A percentile compares a stretch with the other conserved stretches of the same genome.
phyloP scores from a whole-genome alignment of 2,797 vertebrate species.

The Momotus momota region DNA sequence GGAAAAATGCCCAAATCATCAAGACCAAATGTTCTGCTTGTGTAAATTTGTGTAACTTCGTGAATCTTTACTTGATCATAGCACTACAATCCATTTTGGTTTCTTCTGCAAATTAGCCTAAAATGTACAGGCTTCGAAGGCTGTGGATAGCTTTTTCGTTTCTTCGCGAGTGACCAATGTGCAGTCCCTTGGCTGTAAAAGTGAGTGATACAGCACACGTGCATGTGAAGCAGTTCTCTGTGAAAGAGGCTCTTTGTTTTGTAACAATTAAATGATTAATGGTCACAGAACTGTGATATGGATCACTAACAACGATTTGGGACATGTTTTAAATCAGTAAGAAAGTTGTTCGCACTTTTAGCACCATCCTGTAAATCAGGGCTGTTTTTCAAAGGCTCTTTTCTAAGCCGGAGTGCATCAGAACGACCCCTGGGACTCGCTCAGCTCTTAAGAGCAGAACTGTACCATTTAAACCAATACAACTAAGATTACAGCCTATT shows the following conservation, averaged over 20 bases:
- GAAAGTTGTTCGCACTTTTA: conserved; percentile 1
- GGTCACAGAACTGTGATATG: neutral
- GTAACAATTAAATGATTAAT: neutral
- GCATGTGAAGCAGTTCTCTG: neutral
- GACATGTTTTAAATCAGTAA: neutral
- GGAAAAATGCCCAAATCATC: neutral
- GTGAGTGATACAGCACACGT: neutral
- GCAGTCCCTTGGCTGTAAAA: neutral
- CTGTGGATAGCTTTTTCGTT: neutral
- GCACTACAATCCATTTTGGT: neutral
- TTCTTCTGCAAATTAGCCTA: neutral
- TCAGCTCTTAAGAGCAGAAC: neutral
- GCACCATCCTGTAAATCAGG: neutral
- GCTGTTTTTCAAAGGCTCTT: neutral
- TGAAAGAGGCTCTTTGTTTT: neutral
- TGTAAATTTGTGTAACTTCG: neutral
- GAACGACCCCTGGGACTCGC: neutral
- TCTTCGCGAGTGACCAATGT: neutral
- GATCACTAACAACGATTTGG: neutral
- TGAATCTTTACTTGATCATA: neutral
- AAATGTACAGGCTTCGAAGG: neutral
- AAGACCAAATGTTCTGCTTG: neutral
- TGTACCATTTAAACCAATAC: neutral
- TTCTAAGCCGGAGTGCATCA: neutral
- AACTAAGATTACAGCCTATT: neutral